Evolutionary conservation across 2,113 vertebrate genomes (phyloP).

Genomic region (Eudorcas thomsonii): DNA sequence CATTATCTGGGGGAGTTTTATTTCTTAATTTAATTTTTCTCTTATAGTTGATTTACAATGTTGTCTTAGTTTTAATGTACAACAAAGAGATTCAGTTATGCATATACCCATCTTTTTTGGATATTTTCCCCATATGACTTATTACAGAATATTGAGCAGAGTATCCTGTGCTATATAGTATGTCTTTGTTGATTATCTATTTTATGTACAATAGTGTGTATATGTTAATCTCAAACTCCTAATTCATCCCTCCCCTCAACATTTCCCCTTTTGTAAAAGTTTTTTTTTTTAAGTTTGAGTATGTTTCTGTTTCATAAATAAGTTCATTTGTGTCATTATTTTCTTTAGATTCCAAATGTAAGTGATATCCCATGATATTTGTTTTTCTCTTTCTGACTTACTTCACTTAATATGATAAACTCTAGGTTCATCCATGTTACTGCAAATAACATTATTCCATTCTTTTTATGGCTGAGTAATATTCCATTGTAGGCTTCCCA

Average conservation of each 20-base stretch:
- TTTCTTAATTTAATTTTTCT: not conserved
- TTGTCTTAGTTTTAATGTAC: not conserved
- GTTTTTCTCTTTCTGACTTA: not conserved
- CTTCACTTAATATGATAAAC: not conserved
- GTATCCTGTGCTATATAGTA: not conserved
- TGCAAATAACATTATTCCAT: not conserved
- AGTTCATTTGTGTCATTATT: not conserved
- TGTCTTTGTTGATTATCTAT: not conserved
- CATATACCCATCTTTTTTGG: not conserved
- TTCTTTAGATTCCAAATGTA: not conserved
- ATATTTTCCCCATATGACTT: not conserved
- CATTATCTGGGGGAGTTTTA: not conserved
- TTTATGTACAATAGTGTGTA: not conserved
- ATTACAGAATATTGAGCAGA: not conserved
- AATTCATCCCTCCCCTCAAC: not conserved
- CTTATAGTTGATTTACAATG: not conserved
- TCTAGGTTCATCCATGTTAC: not conserved
- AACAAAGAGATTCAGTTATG: not conserved
- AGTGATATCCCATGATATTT: not conserved
- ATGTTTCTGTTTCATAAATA: not conserved
- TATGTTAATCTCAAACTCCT: not conserved
- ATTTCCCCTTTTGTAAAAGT: not conserved
- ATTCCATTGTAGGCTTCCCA: not conserved
- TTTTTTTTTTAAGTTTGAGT: not conserved
- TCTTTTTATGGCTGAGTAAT: not conserved